These are phyloP conservation scores for Eulithis prunata DNA, from an alignment of 2,888 invertebrate genomes.

Conservation along the genomic window DNA sequence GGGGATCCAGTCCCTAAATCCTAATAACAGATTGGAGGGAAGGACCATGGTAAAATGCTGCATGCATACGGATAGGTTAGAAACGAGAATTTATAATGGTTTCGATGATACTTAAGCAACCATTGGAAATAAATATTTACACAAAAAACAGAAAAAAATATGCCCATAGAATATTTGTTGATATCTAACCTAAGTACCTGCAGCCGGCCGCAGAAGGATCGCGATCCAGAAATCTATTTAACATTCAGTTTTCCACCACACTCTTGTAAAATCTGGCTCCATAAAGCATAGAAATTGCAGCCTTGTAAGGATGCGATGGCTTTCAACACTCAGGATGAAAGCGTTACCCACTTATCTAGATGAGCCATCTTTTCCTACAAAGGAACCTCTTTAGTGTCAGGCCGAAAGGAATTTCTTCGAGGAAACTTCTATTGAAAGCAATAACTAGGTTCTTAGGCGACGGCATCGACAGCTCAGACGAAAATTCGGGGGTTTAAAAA, in stretches of 20 bases:
- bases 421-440: slow-evolving; percentile 56
- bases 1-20: too few species aligned
- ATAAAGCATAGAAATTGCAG: slow-evolving; percentile 27
- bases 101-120: too few species aligned
- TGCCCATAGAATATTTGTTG: too few species aligned
- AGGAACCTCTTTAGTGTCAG: slow-evolving; percentile 58
- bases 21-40: too few species aligned
- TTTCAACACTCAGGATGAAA: slow-evolving; percentile 57
- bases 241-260: slow-evolving; percentile 35
- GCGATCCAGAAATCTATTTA: slow-evolving; percentile 13
- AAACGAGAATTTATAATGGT: too few species aligned
- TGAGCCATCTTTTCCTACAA: slow-evolving; percentile 73
- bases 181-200: too few species aligned
- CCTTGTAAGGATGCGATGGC: slow-evolving; percentile 49
- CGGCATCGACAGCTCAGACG: slow-evolving; percentile 19
- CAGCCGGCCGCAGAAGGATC: too few species aligned
- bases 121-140: too few species aligned
- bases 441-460: slow-evolving; percentile 38
- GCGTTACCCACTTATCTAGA: slow-evolving; percentile 79
- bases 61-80: too few species aligned
- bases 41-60: too few species aligned
- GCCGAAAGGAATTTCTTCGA: slow-evolving; percentile 58
- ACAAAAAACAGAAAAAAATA: too few species aligned
- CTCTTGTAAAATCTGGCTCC: slow-evolving; percentile 31
- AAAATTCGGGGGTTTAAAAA: background rate